Base-by-base conservation (phyloP, 2,113 vertebrate genomes). In the Psittacus erithacus region DNA sequence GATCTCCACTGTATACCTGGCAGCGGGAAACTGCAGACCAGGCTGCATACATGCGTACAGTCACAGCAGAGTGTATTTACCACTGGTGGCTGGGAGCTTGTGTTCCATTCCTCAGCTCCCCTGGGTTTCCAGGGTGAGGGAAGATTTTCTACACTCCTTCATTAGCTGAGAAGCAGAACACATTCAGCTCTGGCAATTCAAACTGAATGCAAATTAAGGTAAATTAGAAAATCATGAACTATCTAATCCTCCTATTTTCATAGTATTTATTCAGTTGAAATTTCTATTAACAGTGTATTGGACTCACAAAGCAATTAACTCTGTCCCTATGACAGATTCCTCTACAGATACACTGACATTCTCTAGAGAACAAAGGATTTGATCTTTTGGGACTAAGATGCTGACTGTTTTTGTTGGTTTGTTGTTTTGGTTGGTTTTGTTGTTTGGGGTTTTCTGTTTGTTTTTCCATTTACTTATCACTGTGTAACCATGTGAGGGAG, bases 221-320 rank as follows among this genome's bases (percentile, higher is more conserved):
- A 63, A 92, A 96, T 94, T 82, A 92, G 73, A 68, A 92, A 91
- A 89, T 75, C 60, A 55, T 71, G 87, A 89, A 62, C 83, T 92
- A 71, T 84, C 90, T 88, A 77, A 86, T 81, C 86, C 50, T 78
- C 64, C 71, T 86, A 78, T 92, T 95, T 95, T 82, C 55, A 92
- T 57, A 88, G 92, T 96, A 96, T 90, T 95, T 96, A 90, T 96
- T 90, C 92, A 96, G 50, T 50, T 77, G 76, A 88, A 86, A 63
- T 88, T 86, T 95, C 94, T 88, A 81, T 96, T 95, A 95, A 62
- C 44, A 38, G 88, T 29, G 46, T 69, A 20, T 64, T 78, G 82
- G 86, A 78, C 43, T 94, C 91, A 91, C 73, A 88, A 67, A 75
- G 82, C 82, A 95, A 91, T 93, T 96, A 92, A 93, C 91, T 84